phyloP scores from a whole-genome alignment of 2,113 vertebrate genomes.

The Nymphicus hollandicus region DNA sequence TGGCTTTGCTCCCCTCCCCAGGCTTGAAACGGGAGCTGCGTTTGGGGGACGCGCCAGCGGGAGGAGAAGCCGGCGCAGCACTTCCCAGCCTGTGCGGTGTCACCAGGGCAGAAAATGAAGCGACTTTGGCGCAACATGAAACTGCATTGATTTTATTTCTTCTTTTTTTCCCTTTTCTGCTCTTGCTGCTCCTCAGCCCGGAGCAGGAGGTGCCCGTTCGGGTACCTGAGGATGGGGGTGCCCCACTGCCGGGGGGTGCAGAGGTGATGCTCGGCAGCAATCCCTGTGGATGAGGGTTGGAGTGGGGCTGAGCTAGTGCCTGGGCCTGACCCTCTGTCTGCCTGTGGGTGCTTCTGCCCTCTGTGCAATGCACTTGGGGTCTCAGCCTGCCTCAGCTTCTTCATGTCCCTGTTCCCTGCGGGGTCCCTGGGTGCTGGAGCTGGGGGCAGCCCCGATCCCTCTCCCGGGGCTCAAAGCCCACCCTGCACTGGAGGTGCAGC shows the following conservation, averaged over 20 bases:
- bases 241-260: accelerated
- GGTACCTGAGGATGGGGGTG: background rate
- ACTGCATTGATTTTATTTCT: slow-evolving; percentile 30
- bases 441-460: accelerated
- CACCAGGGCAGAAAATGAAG: slow-evolving; percentile 33
- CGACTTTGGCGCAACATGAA: slow-evolving; percentile 7
- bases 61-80: slow-evolving; percentile 5
- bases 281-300: background rate
- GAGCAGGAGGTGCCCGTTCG: background rate
- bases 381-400: accelerated
- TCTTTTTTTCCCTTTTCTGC: background rate
- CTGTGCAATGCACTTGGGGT: accelerated
- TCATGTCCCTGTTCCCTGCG: accelerated
- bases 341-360: background rate
- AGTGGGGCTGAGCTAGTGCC: background rate
- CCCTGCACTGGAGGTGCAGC: accelerated
- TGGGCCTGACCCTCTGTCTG: background rate
- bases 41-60: background rate
- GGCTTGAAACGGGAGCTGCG: background rate
- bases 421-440: background rate
- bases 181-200: accelerated
- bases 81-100: background rate
- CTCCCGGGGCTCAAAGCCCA: background rate
- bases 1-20: accelerated
- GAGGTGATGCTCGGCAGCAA: background rate